Base-by-base conservation (phyloP, 1,140 invertebrate species). In the Argopecten irradians region DNA sequence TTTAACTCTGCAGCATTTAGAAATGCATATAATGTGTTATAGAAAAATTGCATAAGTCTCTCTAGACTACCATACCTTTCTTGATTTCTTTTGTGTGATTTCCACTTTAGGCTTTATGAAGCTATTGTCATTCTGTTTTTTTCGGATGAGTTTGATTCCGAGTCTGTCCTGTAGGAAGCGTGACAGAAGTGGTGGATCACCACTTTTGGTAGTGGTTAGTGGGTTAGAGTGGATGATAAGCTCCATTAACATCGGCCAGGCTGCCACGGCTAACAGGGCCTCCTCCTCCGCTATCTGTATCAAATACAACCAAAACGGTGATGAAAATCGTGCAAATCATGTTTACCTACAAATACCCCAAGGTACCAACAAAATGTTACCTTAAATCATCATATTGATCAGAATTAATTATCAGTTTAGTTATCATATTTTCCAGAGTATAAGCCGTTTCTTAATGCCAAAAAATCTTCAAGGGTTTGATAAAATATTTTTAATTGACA, bases 121-220 rank as follows among this genome's bases (percentile, higher is more conserved):
- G n/a, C 89, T 89, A 85, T 90, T 43, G 22, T 89, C 84, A n/a
- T n/a, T 71, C n/a, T 71, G 55, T 35, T 87, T 89, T 88, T 93
- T 93, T 55, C 93, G 93, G 82, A 91, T 85, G 39, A 89, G 84
- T 83, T 85, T 93, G 36, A 95, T 94, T 19, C 95, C 95, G 13
- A 95, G 93, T 28, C 94, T 89, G 22, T 95, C 94, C 0, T 92
- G 89, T 13, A 95, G 89, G 90, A 95, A 95, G 28, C 92, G 84
- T 41, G 94, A 93, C 9, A 95, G 88, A 9, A 95, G 86, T n/a
- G 95, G 95, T n/a, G 95, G 95, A 87, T 95, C 94, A n/a, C 95
- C 95, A 46, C 91, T 91, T 39, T 93, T 92, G 7, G 93, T 89
- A 0, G 91, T 94, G 33, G 94, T 95, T 35, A 95, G 93, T 16